Base-by-base conservation (phyloP, 2,797 vertebrate species). In the Alexandromys oeconomus region DNA sequence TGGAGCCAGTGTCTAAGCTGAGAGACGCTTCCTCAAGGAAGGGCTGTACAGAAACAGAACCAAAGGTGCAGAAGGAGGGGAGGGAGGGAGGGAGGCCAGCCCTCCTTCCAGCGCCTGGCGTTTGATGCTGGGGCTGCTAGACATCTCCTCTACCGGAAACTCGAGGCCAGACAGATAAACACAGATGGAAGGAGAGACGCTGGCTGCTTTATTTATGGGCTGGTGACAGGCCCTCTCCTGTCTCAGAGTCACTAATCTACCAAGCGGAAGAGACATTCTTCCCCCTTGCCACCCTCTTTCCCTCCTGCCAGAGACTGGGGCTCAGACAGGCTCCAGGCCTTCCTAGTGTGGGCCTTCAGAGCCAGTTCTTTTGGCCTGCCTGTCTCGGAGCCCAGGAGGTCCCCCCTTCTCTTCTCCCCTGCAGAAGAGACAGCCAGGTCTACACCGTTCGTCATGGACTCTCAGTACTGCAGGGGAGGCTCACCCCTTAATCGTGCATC, bases 111-210 rank as follows among this genome's bases (percentile, higher is more conserved):
- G 59, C 0, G 43, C 76, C 71, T 17, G 76, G 89, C 3, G 21
- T 97, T 89, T 96, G 93, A 77, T 93, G 96, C 94, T 54, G 65
- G 77, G 97, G 95, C 43, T 95, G 76, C 90, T 15, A 96, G 96
- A 96, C 96, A 94, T 84, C 95, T 93, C 88, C 95, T 93, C 89
- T 95, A 91, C 95, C 97, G 97, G 98, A 98, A 98, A 96, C 97
- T 77, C 43, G 34, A 95, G 96, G 96, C 96, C 96, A 98, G 98
- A 98, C 98, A 97, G 98, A 98, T 98, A 98, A 98, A 98, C 98
- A 98, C 98, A 98, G 98, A 98, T 98, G 98, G 95, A 97, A 93
- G 86, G 93, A 97, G 94, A 97, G 93, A 95, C 96, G 97, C 95
- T 57, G 2, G 82, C 95, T 97, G 95, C 97, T 98, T 98, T 98